Evolutionary conservation across 2,797 vertebrate genomes (phyloP), one percentile per base, ranked within the genome.

Genomic region (Lacerta bilineata): DNA sequence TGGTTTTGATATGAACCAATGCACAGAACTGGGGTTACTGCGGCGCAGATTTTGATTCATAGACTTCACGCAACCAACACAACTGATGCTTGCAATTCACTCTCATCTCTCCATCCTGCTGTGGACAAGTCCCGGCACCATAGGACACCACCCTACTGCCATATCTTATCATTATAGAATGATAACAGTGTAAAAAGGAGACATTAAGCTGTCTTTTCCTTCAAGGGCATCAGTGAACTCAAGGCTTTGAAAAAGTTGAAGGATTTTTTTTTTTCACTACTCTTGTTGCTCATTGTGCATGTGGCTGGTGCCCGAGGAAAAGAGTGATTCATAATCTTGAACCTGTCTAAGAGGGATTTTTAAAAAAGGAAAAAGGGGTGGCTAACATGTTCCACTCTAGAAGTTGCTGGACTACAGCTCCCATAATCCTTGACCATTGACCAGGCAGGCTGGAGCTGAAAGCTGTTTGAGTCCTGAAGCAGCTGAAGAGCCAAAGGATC

Each of bases 251-350:
- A 39, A 41, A 61, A 36, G 20, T 25, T 75, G 43, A 36, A 23
- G 7, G 18, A 29, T 33, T 33, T 33, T 33, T 74, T 84, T 74
- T 59, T 25, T 10, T 11, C 46, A 46, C 41, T 61, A 39, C 8
- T 43, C n/a, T 29, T 85, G 20, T 78, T 68, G 80, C 91, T 87
- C 66, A n/a, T 89, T 82, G n/a, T 88, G 87, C 75, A 83, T 46
- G 66, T 74, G 83, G 61, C 43, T 59, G 36, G 80, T 20, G 72
- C 2, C 61, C 83, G 39, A 41, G 90, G 50, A 87, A 93, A 74
- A 86, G 91, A 92, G 92, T 84, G 0, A 84, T 90, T 88, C 94
- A 81, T 83, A 93, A 91, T 92, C 87, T 84, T 69, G 88, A 87
- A 80, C 0, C 0, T 75, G 74, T 76, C 82, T 64, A 23, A 72